Base-by-base conservation (phyloP, 2,888 invertebrate genomes). In the Deilephila elpenor region DNA sequence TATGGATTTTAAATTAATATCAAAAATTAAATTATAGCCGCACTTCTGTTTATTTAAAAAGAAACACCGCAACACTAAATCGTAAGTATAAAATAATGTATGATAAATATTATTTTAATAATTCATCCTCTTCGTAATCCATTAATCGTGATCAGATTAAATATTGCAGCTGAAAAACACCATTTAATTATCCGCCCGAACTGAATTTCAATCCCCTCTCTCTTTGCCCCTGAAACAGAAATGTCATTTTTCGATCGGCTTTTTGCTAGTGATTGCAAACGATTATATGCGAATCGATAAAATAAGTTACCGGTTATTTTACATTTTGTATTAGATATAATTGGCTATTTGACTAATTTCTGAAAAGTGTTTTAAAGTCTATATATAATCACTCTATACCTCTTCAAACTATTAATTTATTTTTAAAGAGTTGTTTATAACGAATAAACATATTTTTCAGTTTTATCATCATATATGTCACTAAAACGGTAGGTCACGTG, bases 191-290 rank as follows among this genome's bases (percentile, higher is more conserved):
- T 86, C 83, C 87, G 84, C 86, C 84, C 84, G 84, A 86, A 80
- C 84, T 83, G 84, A 86, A 85, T 80, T 79, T 82, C 77, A 79
- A 81, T 82, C 87, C 89, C 88, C 88, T 79, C 85, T 79, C 78
- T 79, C 84, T 85, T 86, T 81, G 78, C 82, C 78, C 88, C 87
- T 83, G 86, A 82, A 77, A 85, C 85, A 86, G 86, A 90, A 91
- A 91, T 87, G 91, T 92, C 92, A 92, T 85, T 89, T 91, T 88
- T 91, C 91, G 91, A 90, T 90, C 91, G 90, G 85, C 83, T 84
- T 88, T 86, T 75, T 79, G 72, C 53, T 79, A 86, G 83, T 75
- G 86, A 64, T 72, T 72, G 32, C 34, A 64, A 20, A 20, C 62
- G 80, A 75, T 74, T 4, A 8, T 44, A 37, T 29, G 59, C 72